Conservation (phyloP, 2,888 invertebrate genomes). For the Drosophila imparisetae region DNA sequence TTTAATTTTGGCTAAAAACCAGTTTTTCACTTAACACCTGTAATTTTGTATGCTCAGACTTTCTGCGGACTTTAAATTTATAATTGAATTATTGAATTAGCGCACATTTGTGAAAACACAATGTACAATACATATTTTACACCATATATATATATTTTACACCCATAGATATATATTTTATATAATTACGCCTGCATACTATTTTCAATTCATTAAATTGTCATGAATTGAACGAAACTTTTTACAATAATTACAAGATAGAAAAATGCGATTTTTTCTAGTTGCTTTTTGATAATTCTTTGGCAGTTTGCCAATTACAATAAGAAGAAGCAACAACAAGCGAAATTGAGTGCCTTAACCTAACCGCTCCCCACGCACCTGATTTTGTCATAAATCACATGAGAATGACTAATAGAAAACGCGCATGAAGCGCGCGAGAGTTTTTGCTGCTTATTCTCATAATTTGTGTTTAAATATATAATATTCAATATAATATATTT, state of each 20-base stretch:
- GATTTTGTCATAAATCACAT: constrained; percentile 18
- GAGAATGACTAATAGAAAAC: constrained; percentile 46
- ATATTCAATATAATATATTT: not conserved
- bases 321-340: not conserved
- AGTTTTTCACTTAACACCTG: constrained; percentile 1
- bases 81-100: not conserved
- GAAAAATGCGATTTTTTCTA: constrained; percentile 16
- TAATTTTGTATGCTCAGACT: constrained; percentile 4
- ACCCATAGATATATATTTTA: not conserved
- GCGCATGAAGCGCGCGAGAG: constrained; percentile 39
- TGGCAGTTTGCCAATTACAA: constrained; percentile 31
- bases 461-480: constrained; percentile 3
- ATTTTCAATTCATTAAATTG: constrained; percentile 13
- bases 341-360: constrained; percentile 21
- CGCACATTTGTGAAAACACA: constrained; percentile 6
- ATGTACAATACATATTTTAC: not conserved
- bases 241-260: not conserved
- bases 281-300: constrained; percentile 5
- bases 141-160: not conserved
- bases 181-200: not conserved
- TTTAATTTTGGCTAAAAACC: not conserved
- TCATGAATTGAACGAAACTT: not conserved
- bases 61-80: not conserved
- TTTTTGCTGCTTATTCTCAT: not conserved
- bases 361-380: not conserved